phyloP scores from a whole-genome alignment of 2,888 invertebrate species.

The Rhogogaster chlorosoma region DNA sequence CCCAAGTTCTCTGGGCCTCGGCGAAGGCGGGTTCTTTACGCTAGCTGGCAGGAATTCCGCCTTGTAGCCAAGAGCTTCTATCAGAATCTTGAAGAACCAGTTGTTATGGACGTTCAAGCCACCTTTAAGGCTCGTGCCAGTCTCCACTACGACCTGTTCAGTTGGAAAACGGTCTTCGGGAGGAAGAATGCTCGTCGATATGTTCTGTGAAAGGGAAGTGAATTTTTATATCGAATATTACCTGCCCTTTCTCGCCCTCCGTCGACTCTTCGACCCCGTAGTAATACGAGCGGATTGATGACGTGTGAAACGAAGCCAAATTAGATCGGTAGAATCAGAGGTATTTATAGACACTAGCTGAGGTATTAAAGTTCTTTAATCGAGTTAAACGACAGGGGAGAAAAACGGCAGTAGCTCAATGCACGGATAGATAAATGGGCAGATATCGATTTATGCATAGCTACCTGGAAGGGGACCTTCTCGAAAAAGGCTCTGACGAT shows the following conservation, averaged over 20 bases:
- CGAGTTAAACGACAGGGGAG: not conserved
- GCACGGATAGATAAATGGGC: not conserved
- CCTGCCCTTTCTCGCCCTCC: not conserved
- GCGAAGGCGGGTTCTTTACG: not conserved
- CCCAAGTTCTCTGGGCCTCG: not conserved
- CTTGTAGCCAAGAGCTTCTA: constrained; percentile 48
- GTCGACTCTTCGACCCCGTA: too few relatives aligned
- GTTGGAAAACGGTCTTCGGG: constrained; percentile 48
- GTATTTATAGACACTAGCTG: not conserved
- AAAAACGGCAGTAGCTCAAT: not conserved
- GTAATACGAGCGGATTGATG: not conserved
- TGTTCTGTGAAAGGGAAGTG: constrained; percentile 22
- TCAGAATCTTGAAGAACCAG: constrained; percentile 48
- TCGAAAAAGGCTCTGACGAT: constrained; percentile 45
- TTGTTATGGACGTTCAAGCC: constrained; percentile 49
- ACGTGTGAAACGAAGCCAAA: not conserved
- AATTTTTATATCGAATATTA: not conserved
- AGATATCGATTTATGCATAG: not conserved
- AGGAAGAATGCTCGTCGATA: constrained; percentile 34
- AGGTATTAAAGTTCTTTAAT: not conserved
- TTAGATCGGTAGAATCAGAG: not conserved
- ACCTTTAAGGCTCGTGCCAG: constrained; percentile 33
- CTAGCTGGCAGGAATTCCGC: constrained; percentile 12
- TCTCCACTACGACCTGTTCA: not conserved
- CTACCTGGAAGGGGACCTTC: constrained; percentile 50